phyloP scores from a whole-genome alignment of 2,113 vertebrate genomes.

The Leucoraja erinaceus region DNA sequence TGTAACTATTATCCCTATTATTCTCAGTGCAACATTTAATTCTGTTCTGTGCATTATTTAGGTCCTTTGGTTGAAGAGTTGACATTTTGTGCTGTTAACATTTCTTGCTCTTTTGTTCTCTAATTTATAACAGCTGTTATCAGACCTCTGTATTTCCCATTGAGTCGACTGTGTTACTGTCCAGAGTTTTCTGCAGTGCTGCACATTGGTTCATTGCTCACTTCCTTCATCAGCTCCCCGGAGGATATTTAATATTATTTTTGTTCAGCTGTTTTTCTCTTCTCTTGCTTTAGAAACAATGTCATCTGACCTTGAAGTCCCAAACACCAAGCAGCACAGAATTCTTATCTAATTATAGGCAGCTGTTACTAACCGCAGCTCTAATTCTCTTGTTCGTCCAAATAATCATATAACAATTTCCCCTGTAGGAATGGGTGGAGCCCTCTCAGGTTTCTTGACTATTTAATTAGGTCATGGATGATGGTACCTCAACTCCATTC shows the following conservation, averaged over 20 bases:
- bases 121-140: background rate
- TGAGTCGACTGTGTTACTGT: background rate
- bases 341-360: background rate
- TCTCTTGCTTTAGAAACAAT: background rate
- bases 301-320: constrained; percentile 11
- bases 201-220: background rate
- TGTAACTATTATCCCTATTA: too few species aligned
- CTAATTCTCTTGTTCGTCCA: background rate
- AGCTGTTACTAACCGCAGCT: constrained; percentile 8
- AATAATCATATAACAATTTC: background rate
- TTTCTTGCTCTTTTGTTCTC: background rate
- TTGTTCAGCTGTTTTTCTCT: constrained; percentile 23
- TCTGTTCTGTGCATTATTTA: background rate
- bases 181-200: background rate
- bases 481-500: background rate
- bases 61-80: background rate
- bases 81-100: background rate
- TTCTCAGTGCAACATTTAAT: background rate
- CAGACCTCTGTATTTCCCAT: background rate
- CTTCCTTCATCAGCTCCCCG: constrained; percentile 14
- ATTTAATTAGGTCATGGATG: background rate
- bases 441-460: background rate
- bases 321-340: background rate
- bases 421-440: background rate
- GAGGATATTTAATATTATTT: background rate